These are phyloP conservation scores for Chaetodon auriga DNA, from an alignment of 2,113 vertebrate species.

Conservation along the genomic window DNA sequence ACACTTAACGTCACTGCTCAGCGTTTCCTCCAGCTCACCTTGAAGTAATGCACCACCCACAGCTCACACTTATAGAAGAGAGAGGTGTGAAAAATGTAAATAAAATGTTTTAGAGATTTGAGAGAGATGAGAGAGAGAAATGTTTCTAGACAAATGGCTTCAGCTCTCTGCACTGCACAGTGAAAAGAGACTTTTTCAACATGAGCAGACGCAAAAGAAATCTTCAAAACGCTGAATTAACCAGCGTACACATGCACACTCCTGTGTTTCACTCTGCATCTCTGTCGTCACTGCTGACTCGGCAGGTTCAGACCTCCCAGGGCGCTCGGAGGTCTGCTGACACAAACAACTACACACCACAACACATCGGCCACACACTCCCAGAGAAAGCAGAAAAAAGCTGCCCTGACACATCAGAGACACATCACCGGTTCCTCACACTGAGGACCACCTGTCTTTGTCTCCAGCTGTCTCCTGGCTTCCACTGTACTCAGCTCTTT, in stretches of 20 bases:
- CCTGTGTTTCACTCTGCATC: neutral
- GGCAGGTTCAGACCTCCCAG: slow-evolving; percentile 31
- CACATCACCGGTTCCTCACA: neutral
- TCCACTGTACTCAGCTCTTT: slow-evolving; percentile 26
- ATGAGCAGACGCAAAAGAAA: neutral
- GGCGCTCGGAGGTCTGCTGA: neutral
- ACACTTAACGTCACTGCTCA: no score
- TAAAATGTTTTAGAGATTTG: neutral
- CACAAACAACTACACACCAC: neutral
- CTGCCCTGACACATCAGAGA: slow-evolving; percentile 11
- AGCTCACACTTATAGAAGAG: neutral
- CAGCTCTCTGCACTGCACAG: neutral
- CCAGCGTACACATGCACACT: neutral
- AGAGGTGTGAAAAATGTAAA: neutral
- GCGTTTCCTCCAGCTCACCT: no score
- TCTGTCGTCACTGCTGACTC: slow-evolving; percentile 23
- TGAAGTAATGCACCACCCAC: no score
- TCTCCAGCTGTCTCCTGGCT: slow-evolving; percentile 14
- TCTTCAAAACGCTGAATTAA: neutral
- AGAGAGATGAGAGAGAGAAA: neutral
- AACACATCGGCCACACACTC: neutral
- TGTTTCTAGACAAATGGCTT: neutral
- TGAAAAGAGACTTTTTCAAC: neutral
- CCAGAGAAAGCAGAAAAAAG: neutral
- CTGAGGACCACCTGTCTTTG: slow-evolving; percentile 15